Evolutionary conservation across 1,140 invertebrate species (phyloP).

Genomic region (Tribolium madens): DNA sequence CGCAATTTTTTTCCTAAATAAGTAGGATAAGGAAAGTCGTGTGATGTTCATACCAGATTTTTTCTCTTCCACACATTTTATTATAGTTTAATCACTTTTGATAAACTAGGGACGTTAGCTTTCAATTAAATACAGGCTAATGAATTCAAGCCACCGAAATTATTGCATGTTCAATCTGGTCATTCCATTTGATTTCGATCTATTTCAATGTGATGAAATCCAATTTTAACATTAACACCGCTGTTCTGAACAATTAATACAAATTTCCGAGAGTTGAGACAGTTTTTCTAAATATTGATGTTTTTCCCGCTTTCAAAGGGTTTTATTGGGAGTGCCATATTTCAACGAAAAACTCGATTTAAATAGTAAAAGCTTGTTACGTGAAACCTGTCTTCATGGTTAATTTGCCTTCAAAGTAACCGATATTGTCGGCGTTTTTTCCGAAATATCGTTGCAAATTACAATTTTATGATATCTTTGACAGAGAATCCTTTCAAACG

Average conservation of each 20-base stretch:
- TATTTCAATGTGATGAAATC: background rate
- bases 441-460: background rate
- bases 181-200: background rate
- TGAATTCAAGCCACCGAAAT: background rate
- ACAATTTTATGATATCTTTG: constrained; percentile 12
- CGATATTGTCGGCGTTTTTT: background rate
- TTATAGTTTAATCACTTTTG: too few relatives aligned
- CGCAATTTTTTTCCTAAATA: too few relatives aligned
- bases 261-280: background rate
- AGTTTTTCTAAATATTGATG: too few relatives aligned
- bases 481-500: background rate
- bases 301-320: too few relatives aligned
- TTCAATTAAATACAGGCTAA: background rate
- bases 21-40: too few relatives aligned
- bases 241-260: background rate
- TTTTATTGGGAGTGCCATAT: background rate
- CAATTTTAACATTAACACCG: background rate
- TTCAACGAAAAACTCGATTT: background rate
- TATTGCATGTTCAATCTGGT: background rate
- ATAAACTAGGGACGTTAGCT: too few relatives aligned
- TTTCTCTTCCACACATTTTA: too few relatives aligned
- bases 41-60: too few relatives aligned
- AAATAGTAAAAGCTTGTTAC: background rate
- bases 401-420: background rate
- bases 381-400: background rate